Conservation (phyloP, 2,888 invertebrate genomes). For the Zele albiditarsus region DNA sequence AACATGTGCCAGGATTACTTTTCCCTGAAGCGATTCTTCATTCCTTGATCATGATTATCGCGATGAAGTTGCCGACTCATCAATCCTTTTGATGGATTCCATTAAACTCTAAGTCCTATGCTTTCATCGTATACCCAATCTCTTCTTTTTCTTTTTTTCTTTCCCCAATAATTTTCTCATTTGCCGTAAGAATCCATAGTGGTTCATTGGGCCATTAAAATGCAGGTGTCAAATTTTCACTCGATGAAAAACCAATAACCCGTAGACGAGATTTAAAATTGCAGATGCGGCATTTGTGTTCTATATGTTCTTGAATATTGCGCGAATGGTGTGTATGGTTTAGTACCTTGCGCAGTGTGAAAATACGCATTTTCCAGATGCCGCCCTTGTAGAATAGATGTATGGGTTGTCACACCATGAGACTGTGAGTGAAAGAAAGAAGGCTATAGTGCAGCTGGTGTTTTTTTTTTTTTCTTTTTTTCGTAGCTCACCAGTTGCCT, state of each 20-base stretch:
- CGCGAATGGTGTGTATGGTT: conserved; percentile 11
- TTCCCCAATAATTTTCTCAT: conserved; percentile 12
- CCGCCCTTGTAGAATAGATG: conserved; percentile 48
- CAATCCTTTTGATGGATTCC: neutral
- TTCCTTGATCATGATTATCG: neutral
- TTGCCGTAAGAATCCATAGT: neutral
- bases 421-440: conserved; percentile 17
- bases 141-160: neutral
- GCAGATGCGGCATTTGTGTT: conserved; percentile 47
- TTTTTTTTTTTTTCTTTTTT: too few relatives aligned
- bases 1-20: neutral
- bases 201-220: neutral
- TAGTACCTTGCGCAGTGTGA: conserved; percentile 45
- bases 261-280: conserved; percentile 23
- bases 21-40: neutral
- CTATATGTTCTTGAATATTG: conserved; percentile 1
- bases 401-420: conserved; percentile 7
- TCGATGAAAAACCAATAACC: conserved; percentile 17
- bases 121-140: neutral
- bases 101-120: neutral
- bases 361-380: conserved; percentile 53
- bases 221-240: conserved; percentile 45
- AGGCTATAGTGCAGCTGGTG: conserved; percentile 47
- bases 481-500: conserved; percentile 25
- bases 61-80: neutral